Conservation (phyloP, 2,113 vertebrate genomes). For the Lanius collurio region DNA sequence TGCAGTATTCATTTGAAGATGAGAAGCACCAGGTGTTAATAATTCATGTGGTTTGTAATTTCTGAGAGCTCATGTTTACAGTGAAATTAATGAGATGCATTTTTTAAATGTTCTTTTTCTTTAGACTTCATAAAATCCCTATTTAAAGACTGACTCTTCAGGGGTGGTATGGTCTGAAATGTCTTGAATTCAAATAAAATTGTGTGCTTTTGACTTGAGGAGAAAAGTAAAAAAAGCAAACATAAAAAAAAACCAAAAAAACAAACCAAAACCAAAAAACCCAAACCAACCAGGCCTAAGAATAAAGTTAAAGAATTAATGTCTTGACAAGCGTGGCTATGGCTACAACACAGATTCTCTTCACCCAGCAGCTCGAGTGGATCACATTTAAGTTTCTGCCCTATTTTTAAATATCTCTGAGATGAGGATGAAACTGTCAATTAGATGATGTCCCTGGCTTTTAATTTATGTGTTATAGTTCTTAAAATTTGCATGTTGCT, state of each 20-base stretch:
- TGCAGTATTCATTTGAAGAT: neutral
- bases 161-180: neutral
- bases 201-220: neutral
- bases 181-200: conserved; percentile 24
- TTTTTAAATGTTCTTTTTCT: neutral
- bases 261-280: neutral
- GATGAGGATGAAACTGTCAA: neutral
- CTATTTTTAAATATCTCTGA: neutral
- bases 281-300: neutral
- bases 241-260: no score
- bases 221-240: neutral
- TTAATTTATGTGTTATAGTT: neutral
- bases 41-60: neutral
- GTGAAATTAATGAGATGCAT: neutral
- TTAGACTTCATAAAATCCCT: neutral
- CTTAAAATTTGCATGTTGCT: neutral
- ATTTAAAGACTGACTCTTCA: neutral
- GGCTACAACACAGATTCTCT: neutral
- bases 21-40: neutral
- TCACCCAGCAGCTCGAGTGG: neutral
- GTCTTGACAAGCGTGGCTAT: neutral
- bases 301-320: neutral
- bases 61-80: neutral
- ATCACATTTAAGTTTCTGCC: neutral
- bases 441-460: neutral